These are phyloP conservation scores for Leucopternis melanops DNA, from an alignment of 2,113 vertebrate genomes.

Conservation along the genomic window DNA sequence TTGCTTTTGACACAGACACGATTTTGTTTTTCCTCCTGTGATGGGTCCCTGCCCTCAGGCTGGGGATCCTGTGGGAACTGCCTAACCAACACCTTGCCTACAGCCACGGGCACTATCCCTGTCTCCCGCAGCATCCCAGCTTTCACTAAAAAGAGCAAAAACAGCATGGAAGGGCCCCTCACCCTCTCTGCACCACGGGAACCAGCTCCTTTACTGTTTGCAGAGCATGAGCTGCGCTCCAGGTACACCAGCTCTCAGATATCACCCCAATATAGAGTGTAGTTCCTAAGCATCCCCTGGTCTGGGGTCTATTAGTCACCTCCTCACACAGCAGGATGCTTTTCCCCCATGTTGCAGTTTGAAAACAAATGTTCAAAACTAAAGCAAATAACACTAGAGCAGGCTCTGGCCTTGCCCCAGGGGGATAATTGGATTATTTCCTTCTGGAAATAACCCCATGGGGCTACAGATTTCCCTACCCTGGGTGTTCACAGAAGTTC, in stretches of 20 bases:
- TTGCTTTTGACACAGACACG: not conserved
- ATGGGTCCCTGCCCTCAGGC: not conserved
- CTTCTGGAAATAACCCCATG: not conserved
- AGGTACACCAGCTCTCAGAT: not conserved
- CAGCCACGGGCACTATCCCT: not conserved
- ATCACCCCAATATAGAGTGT: accelerated
- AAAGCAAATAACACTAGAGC: not conserved
- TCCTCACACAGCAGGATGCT: not conserved
- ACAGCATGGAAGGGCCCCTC: not conserved
- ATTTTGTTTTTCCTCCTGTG: not conserved
- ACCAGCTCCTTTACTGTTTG: not conserved
- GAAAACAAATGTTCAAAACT: not conserved
- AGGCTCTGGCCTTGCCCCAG: not conserved
- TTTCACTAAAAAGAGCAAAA: not conserved
- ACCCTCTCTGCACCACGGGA: not conserved
- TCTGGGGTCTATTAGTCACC: not conserved
- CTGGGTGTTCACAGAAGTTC: not conserved
- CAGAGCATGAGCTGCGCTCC: not conserved
- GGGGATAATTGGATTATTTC: not conserved
- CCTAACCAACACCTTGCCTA: not conserved
- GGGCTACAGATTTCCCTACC: not conserved
- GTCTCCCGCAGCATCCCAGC: not conserved
- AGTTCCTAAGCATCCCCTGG: not conserved
- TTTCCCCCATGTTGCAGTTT: not conserved
- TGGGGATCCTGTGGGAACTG: not conserved